phyloP scores from a whole-genome alignment of 2,888 invertebrate species.

The Drosophila incognita region DNA sequence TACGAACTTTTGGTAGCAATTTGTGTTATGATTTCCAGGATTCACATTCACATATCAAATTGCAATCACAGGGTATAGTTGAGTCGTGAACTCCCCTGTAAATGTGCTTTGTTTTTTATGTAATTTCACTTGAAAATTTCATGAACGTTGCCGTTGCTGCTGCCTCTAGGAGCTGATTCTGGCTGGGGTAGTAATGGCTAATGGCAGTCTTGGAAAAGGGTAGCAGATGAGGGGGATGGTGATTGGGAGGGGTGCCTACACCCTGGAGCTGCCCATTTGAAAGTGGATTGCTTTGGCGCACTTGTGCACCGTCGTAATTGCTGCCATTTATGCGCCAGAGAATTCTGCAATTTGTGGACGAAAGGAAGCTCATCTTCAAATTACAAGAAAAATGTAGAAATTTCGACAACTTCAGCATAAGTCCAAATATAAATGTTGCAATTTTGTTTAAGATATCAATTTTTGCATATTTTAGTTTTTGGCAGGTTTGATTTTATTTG shows the following conservation, averaged over 20 bases:
- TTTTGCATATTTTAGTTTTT: neutral
- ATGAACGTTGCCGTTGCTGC: constrained; percentile 22
- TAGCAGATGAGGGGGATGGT: neutral
- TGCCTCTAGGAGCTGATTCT: constrained; percentile 11
- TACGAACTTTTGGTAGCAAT: neutral
- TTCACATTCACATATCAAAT: neutral
- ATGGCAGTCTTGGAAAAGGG: neutral
- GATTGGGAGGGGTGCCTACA: neutral
- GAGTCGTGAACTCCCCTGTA: neutral
- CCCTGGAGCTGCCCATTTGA: constrained; percentile 18
- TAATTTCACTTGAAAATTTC: constrained; percentile 63
- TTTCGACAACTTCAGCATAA: neutral
- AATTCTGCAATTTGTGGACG: neutral
- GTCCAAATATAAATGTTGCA: neutral
- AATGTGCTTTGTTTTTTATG: constrained; percentile 28
- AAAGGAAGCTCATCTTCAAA: neutral
- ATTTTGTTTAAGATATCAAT: neutral
- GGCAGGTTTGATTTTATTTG: neutral
- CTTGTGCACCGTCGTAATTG: constrained; percentile 54
- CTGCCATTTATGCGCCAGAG: constrained; percentile 56
- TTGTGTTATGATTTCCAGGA: neutral
- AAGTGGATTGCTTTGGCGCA: constrained; percentile 31
- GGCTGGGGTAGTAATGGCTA: neutral
- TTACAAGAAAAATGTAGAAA: neutral
- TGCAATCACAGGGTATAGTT: constrained; percentile 7